Evolutionary conservation across 2,888 invertebrate genomes (phyloP).

Genomic region (Linnaemya vulpina): DNA sequence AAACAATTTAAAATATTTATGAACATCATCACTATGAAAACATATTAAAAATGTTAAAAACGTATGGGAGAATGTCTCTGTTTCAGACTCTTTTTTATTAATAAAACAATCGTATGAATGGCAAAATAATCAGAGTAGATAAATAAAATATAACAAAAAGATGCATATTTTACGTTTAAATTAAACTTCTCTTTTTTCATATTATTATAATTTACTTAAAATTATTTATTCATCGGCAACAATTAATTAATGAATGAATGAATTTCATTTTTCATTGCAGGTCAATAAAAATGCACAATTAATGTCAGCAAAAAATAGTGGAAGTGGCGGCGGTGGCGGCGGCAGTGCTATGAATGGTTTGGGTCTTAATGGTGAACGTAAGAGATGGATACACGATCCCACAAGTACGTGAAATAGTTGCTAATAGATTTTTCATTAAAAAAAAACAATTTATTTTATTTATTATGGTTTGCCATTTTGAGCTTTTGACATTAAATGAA

Average conservation of each 20-base stretch:
- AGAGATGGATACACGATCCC: conserved; percentile 90
- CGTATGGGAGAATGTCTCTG: not conserved
- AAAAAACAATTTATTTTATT: not conserved
- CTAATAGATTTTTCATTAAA: not conserved
- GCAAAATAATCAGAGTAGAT: conserved; percentile 7
- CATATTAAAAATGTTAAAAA: not conserved
- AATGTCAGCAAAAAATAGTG: conserved; percentile 73
- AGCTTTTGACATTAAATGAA: no score
- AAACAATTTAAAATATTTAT: conserved; percentile 43
- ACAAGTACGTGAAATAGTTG: conserved; percentile 86
- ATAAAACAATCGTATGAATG: not conserved
- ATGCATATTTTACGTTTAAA: not conserved
- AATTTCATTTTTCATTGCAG: conserved; percentile 73
- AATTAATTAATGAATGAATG: not conserved
- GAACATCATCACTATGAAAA: not conserved
- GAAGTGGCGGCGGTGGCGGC: not conserved
- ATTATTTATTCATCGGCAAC: conserved; percentile 33
- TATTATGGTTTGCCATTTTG: not conserved
- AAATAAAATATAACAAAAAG: not conserved
- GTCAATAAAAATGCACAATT: conserved; percentile 81
- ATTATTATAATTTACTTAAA: not conserved
- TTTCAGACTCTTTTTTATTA: not conserved
- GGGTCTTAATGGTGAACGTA: conserved; percentile 85
- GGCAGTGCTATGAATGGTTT: conserved; percentile 33
- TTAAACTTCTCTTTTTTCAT: not conserved